Conservation (phyloP, 1,140 invertebrate genomes). For the Zaprionus ghesquierei region DNA sequence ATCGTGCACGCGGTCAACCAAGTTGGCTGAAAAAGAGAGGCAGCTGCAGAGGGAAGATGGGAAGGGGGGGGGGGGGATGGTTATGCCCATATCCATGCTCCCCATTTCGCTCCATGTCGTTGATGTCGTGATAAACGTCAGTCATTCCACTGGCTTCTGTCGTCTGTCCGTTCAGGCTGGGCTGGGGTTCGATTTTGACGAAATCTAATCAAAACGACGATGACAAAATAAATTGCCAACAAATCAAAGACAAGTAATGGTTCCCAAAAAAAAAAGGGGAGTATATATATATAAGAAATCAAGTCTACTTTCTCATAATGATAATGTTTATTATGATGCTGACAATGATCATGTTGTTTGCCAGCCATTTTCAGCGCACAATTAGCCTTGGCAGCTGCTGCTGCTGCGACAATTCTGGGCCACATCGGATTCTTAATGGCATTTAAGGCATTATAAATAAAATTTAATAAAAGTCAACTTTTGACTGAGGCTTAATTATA, state of each 20-base stretch:
- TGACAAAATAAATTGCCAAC: conserved; percentile 68
- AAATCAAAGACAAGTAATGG: conserved; percentile 48
- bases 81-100: conserved; percentile 29
- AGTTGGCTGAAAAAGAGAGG: not conserved
- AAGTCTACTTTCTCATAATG: conserved; percentile 14
- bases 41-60: too few species aligned
- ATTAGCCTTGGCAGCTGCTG: conserved; percentile 48
- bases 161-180: conserved; percentile 6
- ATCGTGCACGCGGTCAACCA: conserved; percentile 51
- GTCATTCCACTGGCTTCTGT: conserved; percentile 41
- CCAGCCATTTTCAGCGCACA: conserved; percentile 32
- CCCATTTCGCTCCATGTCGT: conserved; percentile 17
- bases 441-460: conserved; percentile 76
- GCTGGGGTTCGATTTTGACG: conserved; percentile 28
- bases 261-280: conserved; percentile 6
- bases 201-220: conserved; percentile 72
- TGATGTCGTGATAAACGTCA: conserved; percentile 71
- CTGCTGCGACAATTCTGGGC: conserved; percentile 14
- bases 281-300: not conserved
- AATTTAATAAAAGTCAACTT: conserved; percentile 80
- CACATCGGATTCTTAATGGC: conserved; percentile 54
- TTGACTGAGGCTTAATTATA: conserved; percentile 72
- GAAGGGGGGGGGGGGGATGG: not conserved
- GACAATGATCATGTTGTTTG: conserved; percentile 17
- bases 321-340: conserved; percentile 16